These are phyloP conservation scores for Drosophila aldrichi DNA, from an alignment of 2,888 invertebrate genomes.

Conservation along the genomic window DNA sequence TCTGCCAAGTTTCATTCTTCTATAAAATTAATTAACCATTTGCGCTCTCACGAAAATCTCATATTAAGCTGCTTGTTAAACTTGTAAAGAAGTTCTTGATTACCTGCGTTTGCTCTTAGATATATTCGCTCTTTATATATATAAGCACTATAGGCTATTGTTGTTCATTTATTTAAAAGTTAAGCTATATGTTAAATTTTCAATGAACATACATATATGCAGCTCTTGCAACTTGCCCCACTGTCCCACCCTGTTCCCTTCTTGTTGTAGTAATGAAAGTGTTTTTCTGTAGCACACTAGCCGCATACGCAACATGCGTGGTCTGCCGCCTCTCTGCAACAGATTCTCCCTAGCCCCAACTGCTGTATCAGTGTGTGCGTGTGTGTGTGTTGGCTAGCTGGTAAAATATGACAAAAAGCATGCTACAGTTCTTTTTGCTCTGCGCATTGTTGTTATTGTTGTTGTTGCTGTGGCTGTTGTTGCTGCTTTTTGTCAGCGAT, in stretches of 20 bases:
- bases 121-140: no score
- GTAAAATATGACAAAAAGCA: constrained; percentile 82
- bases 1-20: no score
- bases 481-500: constrained; percentile 67
- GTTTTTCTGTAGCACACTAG: constrained; percentile 73
- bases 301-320: constrained; percentile 79
- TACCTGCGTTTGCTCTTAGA: no score
- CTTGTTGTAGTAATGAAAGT: constrained; percentile 73
- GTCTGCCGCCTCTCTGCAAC: constrained; percentile 33
- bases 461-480: constrained; percentile 16
- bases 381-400: constrained; percentile 38
- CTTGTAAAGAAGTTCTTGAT: no score
- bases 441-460: constrained; percentile 24
- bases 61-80: no score
- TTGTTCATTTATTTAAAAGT: not conserved
- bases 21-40: no score
- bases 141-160: no score
- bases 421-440: constrained; percentile 63
- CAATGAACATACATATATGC: no score
- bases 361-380: constrained; percentile 24
- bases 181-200: not conserved
- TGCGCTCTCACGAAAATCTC: no score
- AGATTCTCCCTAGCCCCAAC: constrained; percentile 26
- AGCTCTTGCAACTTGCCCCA: constrained; percentile 14
- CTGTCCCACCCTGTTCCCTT: constrained; percentile 44